phyloP scores from a whole-genome alignment of 2,113 vertebrate genomes.

The Nicator chloris region DNA sequence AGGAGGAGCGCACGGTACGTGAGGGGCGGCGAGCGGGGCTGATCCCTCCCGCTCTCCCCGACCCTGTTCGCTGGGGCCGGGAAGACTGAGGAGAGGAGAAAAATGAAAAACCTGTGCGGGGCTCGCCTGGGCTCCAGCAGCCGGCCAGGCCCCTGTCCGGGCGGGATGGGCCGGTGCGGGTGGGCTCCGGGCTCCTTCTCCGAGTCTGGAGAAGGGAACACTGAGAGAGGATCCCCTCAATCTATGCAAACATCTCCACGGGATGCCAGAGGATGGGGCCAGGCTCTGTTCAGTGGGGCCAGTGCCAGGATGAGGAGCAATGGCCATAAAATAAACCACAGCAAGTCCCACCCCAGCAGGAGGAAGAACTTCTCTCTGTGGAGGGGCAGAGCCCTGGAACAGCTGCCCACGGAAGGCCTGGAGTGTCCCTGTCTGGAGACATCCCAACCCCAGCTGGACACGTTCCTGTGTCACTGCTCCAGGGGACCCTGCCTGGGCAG shows the following conservation, averaged over 20 bases:
- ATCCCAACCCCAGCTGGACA: not conserved
- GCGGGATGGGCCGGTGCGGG: not conserved
- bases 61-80: not conserved
- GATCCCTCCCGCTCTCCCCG: not conserved
- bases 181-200: not conserved
- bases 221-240: accelerated
- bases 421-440: not conserved
- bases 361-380: not conserved
- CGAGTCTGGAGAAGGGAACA: not conserved
- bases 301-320: not conserved
- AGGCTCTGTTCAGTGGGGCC: not conserved
- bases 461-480: not conserved
- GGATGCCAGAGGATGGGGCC: not conserved
- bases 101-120: too few species aligned
- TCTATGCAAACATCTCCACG: accelerated
- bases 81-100: not conserved
- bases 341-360: accelerated
- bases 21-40: not conserved
- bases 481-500: not conserved
- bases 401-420: not conserved
- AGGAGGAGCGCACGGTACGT: not conserved
- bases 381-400: not conserved
- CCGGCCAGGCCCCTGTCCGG: not conserved
- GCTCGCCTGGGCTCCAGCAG: not conserved
- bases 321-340: accelerated